These are phyloP conservation scores for Pseudochirops cupreus DNA, from an alignment of 2,797 vertebrate species.

Conservation along the genomic window DNA sequence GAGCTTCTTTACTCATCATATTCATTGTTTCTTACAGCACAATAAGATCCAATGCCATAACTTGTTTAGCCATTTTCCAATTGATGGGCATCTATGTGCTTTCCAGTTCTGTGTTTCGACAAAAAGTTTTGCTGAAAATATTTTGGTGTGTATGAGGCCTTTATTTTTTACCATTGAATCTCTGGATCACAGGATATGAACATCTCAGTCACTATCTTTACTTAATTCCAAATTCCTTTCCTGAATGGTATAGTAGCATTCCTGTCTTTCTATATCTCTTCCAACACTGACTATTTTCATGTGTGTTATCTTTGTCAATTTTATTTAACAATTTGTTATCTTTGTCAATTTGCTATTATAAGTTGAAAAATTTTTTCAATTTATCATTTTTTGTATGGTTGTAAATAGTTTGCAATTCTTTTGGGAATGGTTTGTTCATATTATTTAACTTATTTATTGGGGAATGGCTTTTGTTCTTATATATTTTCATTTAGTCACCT, in stretches of 20 bases:
- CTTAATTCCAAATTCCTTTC: background rate
- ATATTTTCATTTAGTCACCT: background rate
- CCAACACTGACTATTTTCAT: background rate
- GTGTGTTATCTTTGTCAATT: background rate
- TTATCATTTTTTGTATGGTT: background rate
- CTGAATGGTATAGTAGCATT: background rate
- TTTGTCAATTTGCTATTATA: background rate
- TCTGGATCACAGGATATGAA: background rate
- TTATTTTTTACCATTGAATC: background rate
- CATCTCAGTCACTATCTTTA: background rate
- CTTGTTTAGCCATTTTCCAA: background rate
- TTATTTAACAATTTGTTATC: background rate
- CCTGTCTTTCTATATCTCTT: background rate
- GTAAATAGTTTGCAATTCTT: background rate
- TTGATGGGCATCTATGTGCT: background rate
- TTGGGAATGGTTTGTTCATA: background rate
- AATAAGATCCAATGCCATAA: background rate
- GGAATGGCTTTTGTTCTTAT: background rate
- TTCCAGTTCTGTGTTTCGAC: background rate
- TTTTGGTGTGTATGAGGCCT: background rate
- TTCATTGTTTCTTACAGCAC: background rate
- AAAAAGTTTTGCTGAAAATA: background rate
- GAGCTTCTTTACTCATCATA: background rate
- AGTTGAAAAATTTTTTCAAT: background rate
- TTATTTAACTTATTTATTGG: background rate